These are phyloP conservation scores for Hydrochoerus hydrochaeris DNA, from an alignment of 2,113 vertebrate species.

Conservation along the genomic window DNA sequence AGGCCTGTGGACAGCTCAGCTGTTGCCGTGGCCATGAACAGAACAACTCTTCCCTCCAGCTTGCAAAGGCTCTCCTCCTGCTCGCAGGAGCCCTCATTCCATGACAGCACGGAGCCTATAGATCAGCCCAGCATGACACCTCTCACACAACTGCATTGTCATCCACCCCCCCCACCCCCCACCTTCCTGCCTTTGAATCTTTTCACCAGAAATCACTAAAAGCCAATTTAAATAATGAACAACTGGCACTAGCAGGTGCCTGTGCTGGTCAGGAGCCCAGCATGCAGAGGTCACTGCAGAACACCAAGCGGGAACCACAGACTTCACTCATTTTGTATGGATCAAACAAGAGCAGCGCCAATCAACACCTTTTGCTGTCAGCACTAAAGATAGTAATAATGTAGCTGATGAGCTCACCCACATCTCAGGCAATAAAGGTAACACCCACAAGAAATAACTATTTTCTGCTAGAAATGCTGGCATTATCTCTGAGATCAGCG, in stretches of 20 bases:
- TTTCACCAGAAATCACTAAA: neutral
- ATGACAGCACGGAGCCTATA: neutral
- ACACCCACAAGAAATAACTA: neutral
- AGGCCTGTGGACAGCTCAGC: neutral
- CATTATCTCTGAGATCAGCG: neutral
- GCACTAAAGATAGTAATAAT: neutral
- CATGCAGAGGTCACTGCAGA: neutral
- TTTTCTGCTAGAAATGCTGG: neutral
- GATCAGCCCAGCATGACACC: too few relatives aligned
- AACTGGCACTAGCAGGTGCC: neutral
- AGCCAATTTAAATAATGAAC: neutral
- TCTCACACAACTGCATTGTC: neutral
- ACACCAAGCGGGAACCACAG: neutral
- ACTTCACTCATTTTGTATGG: neutral
- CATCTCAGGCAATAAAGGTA: neutral
- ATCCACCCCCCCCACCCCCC: too few relatives aligned
- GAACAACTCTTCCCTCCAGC: neutral
- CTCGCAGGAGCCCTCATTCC: neutral
- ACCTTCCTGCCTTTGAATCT: neutral
- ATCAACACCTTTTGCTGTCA: neutral
- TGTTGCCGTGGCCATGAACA: neutral
- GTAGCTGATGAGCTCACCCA: neutral
- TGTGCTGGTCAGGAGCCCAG: neutral
- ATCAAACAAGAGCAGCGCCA: neutral
- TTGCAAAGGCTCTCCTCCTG: neutral